A percentile compares a stretch with the other conserved stretches of the same genome.
These are phyloP conservation scores for Typhlomys cinereus DNA, from an alignment of 2,113 vertebrate species.

Conservation along the genomic window DNA sequence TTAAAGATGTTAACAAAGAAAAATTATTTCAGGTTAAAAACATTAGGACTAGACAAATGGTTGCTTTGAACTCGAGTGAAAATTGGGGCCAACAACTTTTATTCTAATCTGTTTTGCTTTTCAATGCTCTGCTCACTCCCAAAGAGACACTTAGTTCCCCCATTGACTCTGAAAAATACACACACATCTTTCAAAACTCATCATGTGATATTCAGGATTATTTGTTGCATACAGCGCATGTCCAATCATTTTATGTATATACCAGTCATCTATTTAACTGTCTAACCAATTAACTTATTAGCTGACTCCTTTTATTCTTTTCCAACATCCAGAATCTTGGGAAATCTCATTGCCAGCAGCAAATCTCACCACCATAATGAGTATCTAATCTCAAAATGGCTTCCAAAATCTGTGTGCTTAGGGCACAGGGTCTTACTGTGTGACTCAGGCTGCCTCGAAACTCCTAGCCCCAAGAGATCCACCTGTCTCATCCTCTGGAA, in stretches of 20 bases:
- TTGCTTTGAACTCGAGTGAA: background rate
- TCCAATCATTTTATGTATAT: background rate
- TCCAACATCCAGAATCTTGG: background rate
- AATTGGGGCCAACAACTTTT: background rate
- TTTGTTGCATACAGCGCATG: background rate
- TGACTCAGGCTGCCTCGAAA: background rate
- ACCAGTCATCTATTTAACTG: background rate
- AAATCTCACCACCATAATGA: background rate
- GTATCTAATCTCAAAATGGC: background rate
- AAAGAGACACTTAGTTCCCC: background rate
- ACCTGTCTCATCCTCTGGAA: background rate
- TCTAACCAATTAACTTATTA: background rate
- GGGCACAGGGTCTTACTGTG: background rate
- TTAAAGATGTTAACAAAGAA: constrained; percentile 6
- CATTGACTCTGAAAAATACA: background rate
- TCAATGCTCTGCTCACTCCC: background rate
- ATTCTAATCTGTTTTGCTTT: background rate
- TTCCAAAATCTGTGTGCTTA: background rate
- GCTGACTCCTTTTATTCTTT: background rate
- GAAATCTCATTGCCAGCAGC: background rate
- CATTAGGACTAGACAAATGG: background rate
- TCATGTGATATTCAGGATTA: background rate
- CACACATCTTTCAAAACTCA: background rate
- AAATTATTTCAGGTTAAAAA: background rate
- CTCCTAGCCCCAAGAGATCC: background rate